Evolutionary conservation across 2,888 invertebrate genomes (phyloP), one percentile per base, ranked within the genome.

Genomic region (Homarus gammarus): DNA sequence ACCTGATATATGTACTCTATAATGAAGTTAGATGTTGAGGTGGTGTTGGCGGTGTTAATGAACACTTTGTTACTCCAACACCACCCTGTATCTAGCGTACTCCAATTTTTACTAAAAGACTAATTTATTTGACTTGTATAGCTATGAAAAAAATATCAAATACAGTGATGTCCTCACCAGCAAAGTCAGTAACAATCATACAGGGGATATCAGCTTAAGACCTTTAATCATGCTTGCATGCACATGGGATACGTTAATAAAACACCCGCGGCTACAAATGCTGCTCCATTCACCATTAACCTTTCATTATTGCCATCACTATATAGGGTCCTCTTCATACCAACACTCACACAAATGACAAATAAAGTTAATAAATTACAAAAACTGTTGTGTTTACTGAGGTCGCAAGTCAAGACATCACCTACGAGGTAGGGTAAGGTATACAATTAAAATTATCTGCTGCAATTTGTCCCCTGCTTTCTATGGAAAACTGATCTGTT

Each of bases 351-450:
- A 88, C 87, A 81, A 73, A 88, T 82, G 73, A 82, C 75, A 87
- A 82, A 82, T 77, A 61, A 82, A 38, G 38, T 83, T 36, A 85
- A 88, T 83, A 83, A 88, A 81, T 87, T 87, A 87, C 81, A 87
- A 82, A 87, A 83, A 83, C 40, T 86, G 82, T 78, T 82, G 82
- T 88, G 82, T 88, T 88, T 83, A 88, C 87, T 82, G 87, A 88
- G 87, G 87, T 88, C 87, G 82, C 87, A 88, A 83, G 87, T 83
- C 75, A 88, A 88, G 87, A 88, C 87, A 88, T 88, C 87, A 88
- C 87, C 87, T 88, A 88, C 87, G 87, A 88, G 87, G 87, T 88
- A 88, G 87, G 87, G 87, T 88, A 88, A 88, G 87, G 82, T 88
- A 83, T 88, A 88, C 82, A 88, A 88, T 88, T 88, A 88, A 88